A percentile compares a stretch with the other conserved stretches of the same genome.
These are phyloP conservation scores for Tethya wilhelma DNA, from an alignment of 37 sponge, comb jelly and placozoan species.

Conservation along the genomic window DNA sequence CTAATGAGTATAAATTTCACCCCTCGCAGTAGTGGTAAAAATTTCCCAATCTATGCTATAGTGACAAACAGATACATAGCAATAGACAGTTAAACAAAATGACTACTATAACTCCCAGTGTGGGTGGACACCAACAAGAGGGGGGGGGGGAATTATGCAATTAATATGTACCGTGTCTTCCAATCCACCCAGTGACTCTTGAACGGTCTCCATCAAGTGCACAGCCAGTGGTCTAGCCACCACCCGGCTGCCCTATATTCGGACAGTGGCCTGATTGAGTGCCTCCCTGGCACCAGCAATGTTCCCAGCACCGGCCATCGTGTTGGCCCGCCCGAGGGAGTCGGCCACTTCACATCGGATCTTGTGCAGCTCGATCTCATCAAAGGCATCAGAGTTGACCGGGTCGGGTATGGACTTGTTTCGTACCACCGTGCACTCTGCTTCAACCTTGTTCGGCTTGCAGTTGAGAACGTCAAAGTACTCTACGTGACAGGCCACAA, in stretches of 20 bases:
- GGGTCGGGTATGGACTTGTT: conserved; percentile 39
- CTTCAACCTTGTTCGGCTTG: conserved; percentile 8
- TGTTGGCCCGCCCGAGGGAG: conserved; percentile 53
- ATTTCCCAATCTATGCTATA: no score
- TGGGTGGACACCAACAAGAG: not conserved
- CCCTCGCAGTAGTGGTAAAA: no score
- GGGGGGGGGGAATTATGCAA: not conserved
- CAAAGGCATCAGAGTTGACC: conserved; percentile 23
- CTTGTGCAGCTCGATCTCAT: conserved; percentile 65
- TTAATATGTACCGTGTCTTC: conserved; percentile 15
- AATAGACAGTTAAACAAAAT: no score
- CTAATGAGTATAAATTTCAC: no score
- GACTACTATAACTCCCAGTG: not conserved
- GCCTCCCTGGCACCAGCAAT: conserved; percentile 60
- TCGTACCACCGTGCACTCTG: conserved; percentile 30
- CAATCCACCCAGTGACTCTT: conserved; percentile 65
- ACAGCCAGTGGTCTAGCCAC: conserved; percentile 38
- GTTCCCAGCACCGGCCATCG: conserved; percentile 61
- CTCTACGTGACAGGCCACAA: conserved; percentile 58
- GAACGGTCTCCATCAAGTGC: conserved; percentile 64
- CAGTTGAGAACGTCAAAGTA: conserved; percentile 77
- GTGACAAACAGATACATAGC: no score
- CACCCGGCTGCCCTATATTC: conserved; percentile 34
- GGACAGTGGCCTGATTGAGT: conserved; percentile 14
- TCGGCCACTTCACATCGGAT: conserved; percentile 67